phyloP scores from a whole-genome alignment of 2,888 invertebrate genomes.

The Spilarctia lutea region DNA sequence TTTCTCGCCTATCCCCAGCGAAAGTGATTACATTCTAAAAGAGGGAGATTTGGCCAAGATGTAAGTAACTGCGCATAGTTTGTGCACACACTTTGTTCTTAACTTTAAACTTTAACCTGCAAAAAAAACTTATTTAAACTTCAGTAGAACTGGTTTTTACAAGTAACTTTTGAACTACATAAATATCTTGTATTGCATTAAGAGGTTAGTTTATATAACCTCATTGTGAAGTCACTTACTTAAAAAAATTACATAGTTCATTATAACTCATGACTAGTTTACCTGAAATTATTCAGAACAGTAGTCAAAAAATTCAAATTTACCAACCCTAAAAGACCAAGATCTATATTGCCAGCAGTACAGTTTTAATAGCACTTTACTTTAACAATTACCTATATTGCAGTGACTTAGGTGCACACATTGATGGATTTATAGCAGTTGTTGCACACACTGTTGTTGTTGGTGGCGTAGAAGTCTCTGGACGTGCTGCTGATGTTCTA shows the following conservation, averaged over 20 bases:
- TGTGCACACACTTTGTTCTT: conserved; percentile 29
- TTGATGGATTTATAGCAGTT: conserved; percentile 99
- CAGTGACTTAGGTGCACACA: conserved; percentile 98
- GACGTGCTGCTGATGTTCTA: conserved; percentile 97
- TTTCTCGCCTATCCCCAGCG: conserved; percentile 98
- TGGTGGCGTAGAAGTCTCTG: conserved; percentile 92
- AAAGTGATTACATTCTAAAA: conserved; percentile 94
- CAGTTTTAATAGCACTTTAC: not conserved
- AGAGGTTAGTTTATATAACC: conserved; percentile 16
- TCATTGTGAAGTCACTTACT: conserved; percentile 1
- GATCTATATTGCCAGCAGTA: not conserved
- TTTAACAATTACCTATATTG: conserved; percentile 51
- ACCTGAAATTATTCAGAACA: no score
- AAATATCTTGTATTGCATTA: not conserved
- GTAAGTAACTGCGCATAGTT: conserved; percentile 88
- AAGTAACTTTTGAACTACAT: not conserved
- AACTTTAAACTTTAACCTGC: not conserved
- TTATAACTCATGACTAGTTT: no score
- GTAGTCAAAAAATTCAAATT: no score
- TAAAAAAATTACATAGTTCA: not conserved
- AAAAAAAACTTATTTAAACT: not conserved
- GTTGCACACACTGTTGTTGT: conserved; percentile 98
- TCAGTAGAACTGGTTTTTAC: not conserved
- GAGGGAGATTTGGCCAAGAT: conserved; percentile 98
- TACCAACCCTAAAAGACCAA: not conserved